Evolutionary conservation across 1,140 invertebrate species (phyloP), one percentile per base, ranked within the genome.

Genomic region (Eupristina koningsbergeri): DNA sequence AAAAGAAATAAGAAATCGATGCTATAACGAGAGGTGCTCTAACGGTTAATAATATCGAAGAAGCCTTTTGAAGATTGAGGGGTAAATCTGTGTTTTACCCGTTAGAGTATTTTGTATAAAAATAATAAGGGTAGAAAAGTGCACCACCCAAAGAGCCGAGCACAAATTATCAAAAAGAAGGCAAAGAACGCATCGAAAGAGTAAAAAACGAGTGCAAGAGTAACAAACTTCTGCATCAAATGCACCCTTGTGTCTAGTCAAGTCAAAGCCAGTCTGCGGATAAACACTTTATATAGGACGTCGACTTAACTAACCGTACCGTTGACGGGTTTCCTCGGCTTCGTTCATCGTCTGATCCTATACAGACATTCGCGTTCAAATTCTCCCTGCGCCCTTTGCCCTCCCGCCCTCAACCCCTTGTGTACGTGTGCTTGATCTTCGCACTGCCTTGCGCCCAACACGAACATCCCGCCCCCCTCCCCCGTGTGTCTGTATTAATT

Each of bases 241-340:
- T 26, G 26, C 39, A 19, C 53, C n/a, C 63, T 64, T 50, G 81
- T 45, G 39, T 64, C 67, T 39, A 53, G n/a, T 41, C 8, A 45
- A 77, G 58, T 64, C 36, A 78, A 78, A 78, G 76, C 76, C 36
- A 64, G 76, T 53, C 50, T 58, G 53, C 75, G 67, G 31, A 50
- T 77, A 61, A 84, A 81, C 71, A 45, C 47, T 89, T 86, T 86
- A 88, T 87, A 76, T 89, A 87, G 88, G 85, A 87, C 84, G 88
- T 88, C 83, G 87, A 89, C 86, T 89, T 88, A 88, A 88, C 88
- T 89, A 89, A 89, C 88, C 87, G 86, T 61, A 31, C 86, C 63
- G n/a, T 81, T 45, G 53, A 85, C 85, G 84, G 88, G 88, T 87
- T 89, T 89, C 88, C 69, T 80, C 71, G 88, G 88, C 88, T 89